Evolutionary conservation across 2,113 vertebrate genomes (phyloP).

Genomic region (Nicator chloris): DNA sequence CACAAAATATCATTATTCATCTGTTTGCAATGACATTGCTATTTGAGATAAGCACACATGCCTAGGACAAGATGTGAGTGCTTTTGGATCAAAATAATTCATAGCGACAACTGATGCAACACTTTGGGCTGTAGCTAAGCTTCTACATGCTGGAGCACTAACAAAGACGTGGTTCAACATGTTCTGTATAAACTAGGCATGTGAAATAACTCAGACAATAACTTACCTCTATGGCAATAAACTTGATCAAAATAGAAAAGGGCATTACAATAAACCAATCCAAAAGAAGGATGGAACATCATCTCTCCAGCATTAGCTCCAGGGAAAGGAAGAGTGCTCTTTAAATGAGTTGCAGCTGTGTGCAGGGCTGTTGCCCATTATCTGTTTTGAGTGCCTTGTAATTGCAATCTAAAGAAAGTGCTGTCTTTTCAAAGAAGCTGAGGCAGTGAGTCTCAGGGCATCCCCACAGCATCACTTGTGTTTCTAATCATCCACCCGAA

Average conservation of each 20-base stretch:
- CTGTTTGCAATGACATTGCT: background rate
- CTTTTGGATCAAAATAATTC: background rate
- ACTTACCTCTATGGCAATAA: background rate
- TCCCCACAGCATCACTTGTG: background rate
- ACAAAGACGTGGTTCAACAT: background rate
- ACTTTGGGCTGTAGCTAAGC: background rate
- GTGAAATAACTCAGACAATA: background rate
- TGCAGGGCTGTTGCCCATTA: background rate
- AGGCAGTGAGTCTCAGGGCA: background rate
- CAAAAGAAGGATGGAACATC: background rate
- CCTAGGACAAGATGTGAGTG: background rate
- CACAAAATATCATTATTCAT: background rate
- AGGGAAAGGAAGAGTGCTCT: background rate
- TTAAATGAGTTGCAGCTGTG: background rate
- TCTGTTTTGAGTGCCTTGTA: background rate
- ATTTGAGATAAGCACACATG: fast-evolving
- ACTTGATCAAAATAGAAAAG: conserved; percentile 8
- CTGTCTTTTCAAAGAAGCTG: background rate
- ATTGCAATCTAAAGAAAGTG: background rate
- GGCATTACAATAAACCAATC: background rate
- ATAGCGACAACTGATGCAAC: background rate
- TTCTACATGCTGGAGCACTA: background rate
- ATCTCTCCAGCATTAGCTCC: background rate
- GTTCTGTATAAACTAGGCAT: background rate
- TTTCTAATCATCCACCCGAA: background rate